Base-by-base conservation (phyloP, 1,140 invertebrate genomes). In the Cydia splendana region DNA sequence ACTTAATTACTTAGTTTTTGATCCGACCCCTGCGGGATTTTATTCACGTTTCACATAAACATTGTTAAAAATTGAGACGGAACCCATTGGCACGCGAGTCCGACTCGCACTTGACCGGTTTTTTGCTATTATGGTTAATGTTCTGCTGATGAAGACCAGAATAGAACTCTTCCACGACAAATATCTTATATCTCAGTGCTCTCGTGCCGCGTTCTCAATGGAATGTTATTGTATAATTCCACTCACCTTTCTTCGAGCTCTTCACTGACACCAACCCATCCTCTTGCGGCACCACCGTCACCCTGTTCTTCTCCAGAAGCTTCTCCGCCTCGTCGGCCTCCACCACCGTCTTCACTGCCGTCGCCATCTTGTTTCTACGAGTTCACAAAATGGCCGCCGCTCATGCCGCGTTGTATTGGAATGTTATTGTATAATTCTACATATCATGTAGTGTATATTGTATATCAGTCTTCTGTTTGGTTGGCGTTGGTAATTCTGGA, bases 241-340 rank as follows among this genome's bases (percentile, higher is more conserved):
- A 79, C 83, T 81, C 4, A 91, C 90, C 88, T 87, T 90, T 91
- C 74, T 91, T 91, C 0, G 90, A 91, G 48, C 88, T 88, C 69
- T 90, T 91, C 2, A 80, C 83, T 2, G 88, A 81, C 2, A 87
- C 38, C 45, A 85, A 18, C 0, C 82, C 84, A 9, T 85, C 84
- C 6, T 90, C 87, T 18, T 12, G 73, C 2, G 84, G 84, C 18
- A 88, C 82, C 0, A 87, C 75, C 7, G 82, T 13, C 45, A 86
- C 83, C 38, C 81, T 76, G 12, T 82, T 88, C 12, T 67, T 79
- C 1, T 87, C 84, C 24, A 91, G 67, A 24, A 62, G 20, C 9
- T 62, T 62, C 7, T 62, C 57, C 0, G 57, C 57, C 57, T 62
- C 57, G 6, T 62, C n/a, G 87, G 81, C 65, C 81, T 89, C 85